Percentiles rank a stretch among this genome's conserved stretches.
Conservation (phyloP, 2,888 invertebrate genomes). For the Eupithecia subfuscata region DNA sequence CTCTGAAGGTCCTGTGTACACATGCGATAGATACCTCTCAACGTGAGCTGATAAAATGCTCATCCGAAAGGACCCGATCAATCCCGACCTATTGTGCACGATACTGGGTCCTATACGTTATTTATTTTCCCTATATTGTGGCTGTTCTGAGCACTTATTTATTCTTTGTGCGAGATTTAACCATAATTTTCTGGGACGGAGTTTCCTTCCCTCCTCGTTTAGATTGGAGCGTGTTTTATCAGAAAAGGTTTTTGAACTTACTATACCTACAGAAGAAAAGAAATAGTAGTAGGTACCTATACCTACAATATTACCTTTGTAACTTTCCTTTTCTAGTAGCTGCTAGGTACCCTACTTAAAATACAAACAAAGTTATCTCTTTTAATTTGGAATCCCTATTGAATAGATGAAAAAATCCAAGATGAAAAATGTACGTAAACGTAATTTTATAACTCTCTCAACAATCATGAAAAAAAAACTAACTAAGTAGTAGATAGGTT, state of each 20-base stretch:
- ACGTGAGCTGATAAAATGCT: constrained; percentile 62
- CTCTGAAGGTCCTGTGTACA: constrained; percentile 52
- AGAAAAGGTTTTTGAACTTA: constrained; percentile 13
- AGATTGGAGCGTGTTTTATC: constrained; percentile 32
- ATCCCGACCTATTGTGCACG: constrained; percentile 60
- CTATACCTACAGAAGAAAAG: not conserved
- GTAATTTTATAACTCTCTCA: not conserved
- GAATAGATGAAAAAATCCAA: not conserved
- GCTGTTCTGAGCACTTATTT: constrained; percentile 33
- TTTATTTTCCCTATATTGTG: constrained; percentile 31
- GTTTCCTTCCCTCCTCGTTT: constrained; percentile 37
- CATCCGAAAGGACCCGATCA: constrained; percentile 59
- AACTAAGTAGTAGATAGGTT: not conserved
- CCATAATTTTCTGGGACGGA: constrained; percentile 36
- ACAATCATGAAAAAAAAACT: not conserved
- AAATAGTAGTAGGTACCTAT: not conserved
- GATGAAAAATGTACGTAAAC: not conserved
- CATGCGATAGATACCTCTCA: constrained; percentile 55
- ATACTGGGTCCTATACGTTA: constrained; percentile 52
- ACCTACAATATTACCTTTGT: not conserved
- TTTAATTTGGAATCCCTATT: not conserved
- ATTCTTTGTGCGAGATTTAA: constrained; percentile 40
- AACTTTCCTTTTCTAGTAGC: not conserved
- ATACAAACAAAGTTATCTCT: too few relatives aligned
- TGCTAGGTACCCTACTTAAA: not conserved